phyloP scores from a whole-genome alignment of 1,140 invertebrate genomes.

The Aphis gossypii region DNA sequence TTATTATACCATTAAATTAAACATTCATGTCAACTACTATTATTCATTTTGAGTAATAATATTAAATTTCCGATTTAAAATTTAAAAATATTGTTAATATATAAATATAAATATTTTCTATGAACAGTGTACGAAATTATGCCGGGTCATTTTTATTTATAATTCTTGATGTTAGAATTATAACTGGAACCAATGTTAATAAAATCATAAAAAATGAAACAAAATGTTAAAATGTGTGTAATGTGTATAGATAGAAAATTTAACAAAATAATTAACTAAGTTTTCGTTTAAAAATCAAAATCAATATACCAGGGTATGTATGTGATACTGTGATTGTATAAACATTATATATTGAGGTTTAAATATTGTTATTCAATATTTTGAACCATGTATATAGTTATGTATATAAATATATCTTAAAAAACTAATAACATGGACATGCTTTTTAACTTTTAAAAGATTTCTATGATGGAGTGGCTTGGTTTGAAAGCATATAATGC shows the following conservation, averaged over 20 bases:
- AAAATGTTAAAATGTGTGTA: not conserved
- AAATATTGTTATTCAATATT: not conserved
- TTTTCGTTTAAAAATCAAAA: not conserved
- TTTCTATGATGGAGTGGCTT: not conserved
- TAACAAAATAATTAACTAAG: not conserved
- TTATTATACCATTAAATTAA: not conserved
- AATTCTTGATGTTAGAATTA: no score
- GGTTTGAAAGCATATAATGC: not conserved
- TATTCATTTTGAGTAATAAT: not conserved
- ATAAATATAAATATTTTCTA: no score
- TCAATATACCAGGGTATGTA: not conserved
- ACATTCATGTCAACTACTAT: not conserved
- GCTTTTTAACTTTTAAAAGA: slow-evolving; percentile 13
- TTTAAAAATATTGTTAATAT: no score
- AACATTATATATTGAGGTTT: not conserved
- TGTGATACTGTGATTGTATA: not conserved
- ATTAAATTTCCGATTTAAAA: not conserved
- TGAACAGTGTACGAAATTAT: no score
- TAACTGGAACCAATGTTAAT: not conserved
- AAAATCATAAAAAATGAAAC: not conserved
- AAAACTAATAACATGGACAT: not conserved
- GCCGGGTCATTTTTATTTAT: no score
- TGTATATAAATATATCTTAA: not conserved
- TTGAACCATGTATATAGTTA: not conserved
- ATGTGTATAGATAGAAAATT: not conserved